These are phyloP conservation scores for Pristionchus entomophagus DNA, from an alignment of 2,888 invertebrate genomes.

Conservation along the genomic window DNA sequence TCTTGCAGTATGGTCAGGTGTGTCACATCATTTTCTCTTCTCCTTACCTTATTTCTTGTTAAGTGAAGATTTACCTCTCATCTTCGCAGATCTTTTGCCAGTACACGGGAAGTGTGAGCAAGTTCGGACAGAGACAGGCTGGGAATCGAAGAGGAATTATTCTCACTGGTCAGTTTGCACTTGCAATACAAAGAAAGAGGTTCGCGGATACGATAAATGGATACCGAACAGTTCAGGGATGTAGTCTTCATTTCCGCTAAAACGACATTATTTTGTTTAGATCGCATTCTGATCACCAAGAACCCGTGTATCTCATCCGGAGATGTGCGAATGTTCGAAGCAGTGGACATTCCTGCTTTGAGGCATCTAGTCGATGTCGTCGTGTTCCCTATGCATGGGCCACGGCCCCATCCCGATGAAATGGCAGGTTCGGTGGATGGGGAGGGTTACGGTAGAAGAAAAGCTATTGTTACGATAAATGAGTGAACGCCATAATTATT, in stretches of 20 bases:
- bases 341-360: conserved; percentile 72
- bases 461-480: too few species aligned
- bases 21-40: not conserved
- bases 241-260: not conserved
- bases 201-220: too few species aligned
- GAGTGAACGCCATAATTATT: too few species aligned
- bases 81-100: not conserved
- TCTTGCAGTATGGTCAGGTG: conserved; percentile 65
- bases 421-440: conserved; percentile 74
- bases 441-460: too few species aligned
- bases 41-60: not conserved
- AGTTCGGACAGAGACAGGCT: not conserved
- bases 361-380: conserved; percentile 76
- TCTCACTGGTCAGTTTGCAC: not conserved
- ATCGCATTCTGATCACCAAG: conserved; percentile 77
- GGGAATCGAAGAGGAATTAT: not conserved
- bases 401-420: conserved; percentile 77
- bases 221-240: too few species aligned
- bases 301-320: conserved; percentile 78
- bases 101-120: not conserved
- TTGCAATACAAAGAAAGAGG: too few species aligned
- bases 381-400: conserved; percentile 77
- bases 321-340: conserved; percentile 76
- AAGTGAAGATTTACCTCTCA: not conserved
- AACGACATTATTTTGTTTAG: conserved; percentile 48